Evolutionary conservation across 2,113 vertebrate species (phyloP), one percentile per base, ranked within the genome.

Genomic region (Anser cygnoides): DNA sequence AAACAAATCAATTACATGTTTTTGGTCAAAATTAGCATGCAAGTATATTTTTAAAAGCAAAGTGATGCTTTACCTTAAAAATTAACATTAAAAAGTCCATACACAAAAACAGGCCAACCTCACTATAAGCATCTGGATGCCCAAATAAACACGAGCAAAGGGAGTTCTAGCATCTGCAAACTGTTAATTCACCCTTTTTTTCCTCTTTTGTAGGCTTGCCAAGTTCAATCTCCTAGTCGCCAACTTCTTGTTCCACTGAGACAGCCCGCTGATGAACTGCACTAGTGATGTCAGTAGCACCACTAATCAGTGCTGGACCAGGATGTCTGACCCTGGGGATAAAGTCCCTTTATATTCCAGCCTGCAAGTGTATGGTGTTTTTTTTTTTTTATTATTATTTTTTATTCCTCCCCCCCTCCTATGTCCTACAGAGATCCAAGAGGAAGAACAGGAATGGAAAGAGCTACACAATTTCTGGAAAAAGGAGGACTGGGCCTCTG

Each of bases 101-200:
- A 89, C 74, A 76, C 84, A 89, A 87, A 95, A 94, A 15, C 84
- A 94, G 89, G 63, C 78, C 23, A 1, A 82, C 50, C 44, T 95
- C 92, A 76, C 95, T 87, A 43, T 80, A 83, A 93, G 96, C 92
- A 96, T 95, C 91, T 94, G 84, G 50, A 94, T 92, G 94, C 94
- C 93, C 94, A 95, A 97, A 94, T 84, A 96, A 96, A 96, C 88
- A 93, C 0, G 22, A 88, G 76, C 44, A 90, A 67, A 79, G 83
- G 94, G 93, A 95, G 89, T 96, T 96, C 89, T 77, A 84, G 89
- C 96, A 96, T 96, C 95, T 97, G 96, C 92, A 96, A 95, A 94
- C 91, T 82, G 92, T 96, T 97, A 96, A 91, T 96, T 96, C 81
- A 93, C 92, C 87, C 94, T 76, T 94, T 96, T 96, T 73, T 96